Evolutionary conservation across 1,140 invertebrate species (phyloP).

Genomic region (Matsumurasca onukii): DNA sequence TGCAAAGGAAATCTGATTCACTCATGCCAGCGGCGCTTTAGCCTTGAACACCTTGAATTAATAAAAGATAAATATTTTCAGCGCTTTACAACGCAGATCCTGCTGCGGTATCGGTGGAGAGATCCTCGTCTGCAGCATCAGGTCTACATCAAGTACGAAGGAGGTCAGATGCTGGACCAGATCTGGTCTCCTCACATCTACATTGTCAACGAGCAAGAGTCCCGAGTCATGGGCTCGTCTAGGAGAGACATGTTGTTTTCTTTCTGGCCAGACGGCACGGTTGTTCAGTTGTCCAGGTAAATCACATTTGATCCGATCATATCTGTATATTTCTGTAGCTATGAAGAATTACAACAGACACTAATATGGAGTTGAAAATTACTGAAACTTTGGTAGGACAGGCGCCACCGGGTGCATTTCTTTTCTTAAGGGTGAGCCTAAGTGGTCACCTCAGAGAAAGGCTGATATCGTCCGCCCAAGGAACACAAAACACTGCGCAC

Average conservation of each 20-base stretch:
- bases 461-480: no score
- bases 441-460: no score
- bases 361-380: no score
- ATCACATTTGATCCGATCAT: background rate
- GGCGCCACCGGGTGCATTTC: no score
- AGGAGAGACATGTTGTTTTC: constrained; percentile 78
- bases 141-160: constrained; percentile 54
- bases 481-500: no score
- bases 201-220: constrained; percentile 74
- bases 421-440: no score
- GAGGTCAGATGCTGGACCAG: constrained; percentile 53
- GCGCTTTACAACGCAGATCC: constrained; percentile 71
- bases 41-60: no score
- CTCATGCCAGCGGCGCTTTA: no score
- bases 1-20: no score
- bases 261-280: constrained; percentile 70
- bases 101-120: constrained; percentile 71
- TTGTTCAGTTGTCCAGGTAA: constrained; percentile 65
- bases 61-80: background rate
- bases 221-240: constrained; percentile 68
- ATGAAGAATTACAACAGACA: no score
- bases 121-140: constrained; percentile 70
- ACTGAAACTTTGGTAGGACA: no score
- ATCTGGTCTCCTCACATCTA: constrained; percentile 80
- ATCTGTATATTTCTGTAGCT: no score